These are phyloP conservation scores for Casuarius casuarius DNA, from an alignment of 2,113 vertebrate species.

Conservation along the genomic window DNA sequence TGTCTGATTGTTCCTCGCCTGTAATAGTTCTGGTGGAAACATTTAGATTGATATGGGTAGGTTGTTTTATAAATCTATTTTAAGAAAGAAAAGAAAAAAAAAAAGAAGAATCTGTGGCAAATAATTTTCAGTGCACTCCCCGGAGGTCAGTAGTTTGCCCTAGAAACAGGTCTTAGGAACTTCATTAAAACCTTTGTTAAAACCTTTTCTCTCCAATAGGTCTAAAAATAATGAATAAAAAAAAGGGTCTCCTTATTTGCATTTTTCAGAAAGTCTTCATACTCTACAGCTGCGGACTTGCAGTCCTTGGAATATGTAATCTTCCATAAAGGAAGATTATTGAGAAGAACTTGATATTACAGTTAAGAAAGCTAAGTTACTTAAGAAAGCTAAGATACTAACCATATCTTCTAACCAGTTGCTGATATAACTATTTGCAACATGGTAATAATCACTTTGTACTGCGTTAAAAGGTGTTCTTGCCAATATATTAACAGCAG, in stretches of 20 bases:
- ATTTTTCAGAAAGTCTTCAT: background rate
- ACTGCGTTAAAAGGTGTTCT: background rate
- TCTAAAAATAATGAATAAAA: background rate
- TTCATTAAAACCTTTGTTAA: background rate
- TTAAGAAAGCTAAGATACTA: background rate
- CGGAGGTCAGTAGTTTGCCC: background rate
- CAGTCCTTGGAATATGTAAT: background rate
- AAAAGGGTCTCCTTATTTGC: background rate
- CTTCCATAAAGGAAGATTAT: background rate
- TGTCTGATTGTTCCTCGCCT: background rate
- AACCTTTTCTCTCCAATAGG: background rate
- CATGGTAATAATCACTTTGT: background rate
- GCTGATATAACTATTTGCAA: background rate
- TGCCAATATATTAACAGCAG: background rate
- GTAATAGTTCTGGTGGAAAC: background rate
- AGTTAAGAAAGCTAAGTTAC: background rate
- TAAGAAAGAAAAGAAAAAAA: background rate
- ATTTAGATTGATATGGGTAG: background rate
- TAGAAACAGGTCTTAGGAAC: background rate
- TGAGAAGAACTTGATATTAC: background rate
- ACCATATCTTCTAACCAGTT: background rate
- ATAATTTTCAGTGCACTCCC: background rate
- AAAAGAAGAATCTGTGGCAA: background rate
- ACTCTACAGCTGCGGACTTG: background rate
- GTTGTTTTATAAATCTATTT: background rate